phyloP scores from a whole-genome alignment of 2,113 vertebrate species.

The Ophiodon elongatus region DNA sequence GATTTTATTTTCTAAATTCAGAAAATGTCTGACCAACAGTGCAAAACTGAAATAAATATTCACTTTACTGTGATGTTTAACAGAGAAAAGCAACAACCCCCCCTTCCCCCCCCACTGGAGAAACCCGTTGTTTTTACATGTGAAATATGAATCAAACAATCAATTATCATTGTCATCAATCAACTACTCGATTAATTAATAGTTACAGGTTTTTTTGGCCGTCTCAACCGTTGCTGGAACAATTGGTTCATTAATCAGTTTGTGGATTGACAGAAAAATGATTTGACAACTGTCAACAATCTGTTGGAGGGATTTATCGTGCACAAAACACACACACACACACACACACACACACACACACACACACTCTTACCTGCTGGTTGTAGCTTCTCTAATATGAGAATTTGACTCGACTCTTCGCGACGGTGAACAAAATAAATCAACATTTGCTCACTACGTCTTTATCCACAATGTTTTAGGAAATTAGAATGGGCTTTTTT shows the following conservation, averaged over 20 bases:
- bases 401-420: background rate
- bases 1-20: no score
- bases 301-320: background rate
- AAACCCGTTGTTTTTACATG: background rate
- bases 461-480: background rate
- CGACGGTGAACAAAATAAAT: background rate
- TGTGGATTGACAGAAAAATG: background rate
- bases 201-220: background rate
- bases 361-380: background rate
- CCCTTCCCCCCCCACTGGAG: no score
- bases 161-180: background rate
- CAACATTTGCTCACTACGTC: background rate
- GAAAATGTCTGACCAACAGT: no score
- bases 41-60: no score
- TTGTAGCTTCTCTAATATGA: background rate
- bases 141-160: background rate
- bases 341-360: background rate
- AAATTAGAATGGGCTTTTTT: background rate
- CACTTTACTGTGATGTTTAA: background rate
- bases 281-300: background rate
- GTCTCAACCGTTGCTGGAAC: background rate
- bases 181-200: background rate
- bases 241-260: background rate
- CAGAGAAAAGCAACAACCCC: background rate
- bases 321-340: background rate